Evolutionary conservation across 2,888 invertebrate species (phyloP), one percentile per base, ranked within the genome.

Genomic region (Dryomyza anilis): DNA sequence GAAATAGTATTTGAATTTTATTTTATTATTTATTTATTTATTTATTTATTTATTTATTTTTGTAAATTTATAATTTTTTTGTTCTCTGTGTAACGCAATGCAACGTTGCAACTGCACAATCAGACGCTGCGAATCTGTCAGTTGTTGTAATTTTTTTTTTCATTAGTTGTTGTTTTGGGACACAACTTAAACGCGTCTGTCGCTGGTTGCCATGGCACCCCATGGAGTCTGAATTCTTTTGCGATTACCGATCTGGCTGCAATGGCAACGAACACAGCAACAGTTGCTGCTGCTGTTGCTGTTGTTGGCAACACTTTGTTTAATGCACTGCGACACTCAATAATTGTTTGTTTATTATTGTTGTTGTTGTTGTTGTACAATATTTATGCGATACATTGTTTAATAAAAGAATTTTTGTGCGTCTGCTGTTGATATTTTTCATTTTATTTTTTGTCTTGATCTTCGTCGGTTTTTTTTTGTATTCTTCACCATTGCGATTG

Each of bases 261-360:
- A 59, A 60, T 67, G 69, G 69, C 69, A 69, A 67, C 63, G 65
- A 66, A 67, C 29, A 46, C 46, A 64, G 60, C 53, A 30, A 52
- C 64, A 64, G 33, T 12, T 46, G 53, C n/a, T 53, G 62, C 27
- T 55, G 66, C 53, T 67, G 52, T 69, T 67, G 63, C 55, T 65
- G 33, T 30, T 63, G 48, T 36, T 48, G 27, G 3, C 30, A 52
- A 56, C 46, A 48, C 29, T 59, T 64, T 39, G 52, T 63, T 71
- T 68, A 67, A 46, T 66, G 55, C 61, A 59, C 65, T 67, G 69
- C 69, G 66, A 68, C 71, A 74, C 73, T 71, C 69, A 71, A 76
- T 79, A 79, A 79, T 79, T 79, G 80, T 79, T 79, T 78, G 78
- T 78, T 79, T 79, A 79, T 77, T 78, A 66, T 69, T 69, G 23